Percentiles rank a stretch among this genome's conserved stretches.
These are phyloP conservation scores for Platycheirus albimanus DNA, from an alignment of 2,888 invertebrate species.

Conservation along the genomic window DNA sequence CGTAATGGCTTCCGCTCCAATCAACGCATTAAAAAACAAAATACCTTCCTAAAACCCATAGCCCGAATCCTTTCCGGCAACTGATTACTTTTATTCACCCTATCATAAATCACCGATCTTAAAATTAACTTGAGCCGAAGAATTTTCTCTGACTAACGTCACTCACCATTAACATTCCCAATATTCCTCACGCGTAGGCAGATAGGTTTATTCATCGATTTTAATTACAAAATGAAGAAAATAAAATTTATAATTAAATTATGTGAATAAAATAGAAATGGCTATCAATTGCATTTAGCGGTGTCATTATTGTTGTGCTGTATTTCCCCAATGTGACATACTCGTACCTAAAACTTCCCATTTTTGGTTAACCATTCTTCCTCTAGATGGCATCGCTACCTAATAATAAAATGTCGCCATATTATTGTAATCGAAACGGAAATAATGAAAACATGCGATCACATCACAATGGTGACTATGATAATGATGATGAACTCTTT, in stretches of 20 bases:
- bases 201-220: conserved; percentile 27
- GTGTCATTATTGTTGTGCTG: conserved; percentile 33
- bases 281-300: conserved; percentile 58
- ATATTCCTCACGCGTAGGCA: conserved; percentile 24
- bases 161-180: conserved; percentile 13
- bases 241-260: conserved; percentile 62
- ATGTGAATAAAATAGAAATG: conserved; percentile 73
- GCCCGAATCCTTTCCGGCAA: conserved; percentile 27
- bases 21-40: conserved; percentile 1
- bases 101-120: conserved; percentile 28
- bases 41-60: neutral
- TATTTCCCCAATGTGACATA: conserved; percentile 18
- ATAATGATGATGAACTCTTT: conserved; percentile 42
- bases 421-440: conserved; percentile 51
- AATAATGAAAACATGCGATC: conserved; percentile 50
- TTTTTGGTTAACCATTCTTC: conserved; percentile 49
- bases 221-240: conserved; percentile 40
- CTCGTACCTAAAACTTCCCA: conserved; percentile 21
- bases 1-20: conserved; percentile 27
- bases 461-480: neutral
- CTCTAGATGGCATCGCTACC: conserved; percentile 44
- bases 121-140: neutral
- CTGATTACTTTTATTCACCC: neutral
- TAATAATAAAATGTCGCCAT: conserved; percentile 60
- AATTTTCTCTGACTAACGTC: conserved; percentile 27